phyloP scores from a whole-genome alignment of 2,888 invertebrate species.

The Drosophila formosana region DNA sequence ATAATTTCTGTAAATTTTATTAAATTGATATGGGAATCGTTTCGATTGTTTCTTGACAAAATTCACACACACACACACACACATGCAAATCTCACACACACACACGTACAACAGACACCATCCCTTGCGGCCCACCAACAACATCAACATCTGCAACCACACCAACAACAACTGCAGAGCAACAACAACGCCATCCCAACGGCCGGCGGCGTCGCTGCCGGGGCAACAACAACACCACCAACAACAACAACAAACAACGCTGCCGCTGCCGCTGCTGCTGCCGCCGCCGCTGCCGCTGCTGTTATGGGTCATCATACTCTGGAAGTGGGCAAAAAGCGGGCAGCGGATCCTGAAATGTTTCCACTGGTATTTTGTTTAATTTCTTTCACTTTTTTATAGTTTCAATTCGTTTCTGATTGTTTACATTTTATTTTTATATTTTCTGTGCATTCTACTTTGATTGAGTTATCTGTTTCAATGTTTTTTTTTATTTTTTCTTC shows the following conservation, averaged over 20 bases:
- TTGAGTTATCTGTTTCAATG: slow-evolving; percentile 26
- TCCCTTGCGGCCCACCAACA: slow-evolving; percentile 85
- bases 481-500: background rate
- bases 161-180: slow-evolving; percentile 64
- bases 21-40: slow-evolving; percentile 37
- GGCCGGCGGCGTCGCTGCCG: slow-evolving; percentile 86
- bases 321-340: slow-evolving; percentile 98
- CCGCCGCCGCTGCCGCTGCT: slow-evolving; percentile 87
- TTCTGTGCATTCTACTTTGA: slow-evolving; percentile 28
- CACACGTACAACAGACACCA: slow-evolving; percentile 77
- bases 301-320: slow-evolving; percentile 86
- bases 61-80: slow-evolving; percentile 36
- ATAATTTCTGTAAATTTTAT: slow-evolving; percentile 41
- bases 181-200: slow-evolving; percentile 80
- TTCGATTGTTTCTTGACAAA: slow-evolving; percentile 33
- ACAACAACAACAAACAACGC: slow-evolving; percentile 69
- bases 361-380: slow-evolving; percentile 91
- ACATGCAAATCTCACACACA: slow-evolving; percentile 15
- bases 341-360: slow-evolving; percentile 94
- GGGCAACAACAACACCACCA: slow-evolving; percentile 69
- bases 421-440: slow-evolving; percentile 36
- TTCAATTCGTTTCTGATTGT: slow-evolving; percentile 42
- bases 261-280: slow-evolving; percentile 75
- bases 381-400: slow-evolving; percentile 54
- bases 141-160: slow-evolving; percentile 60